Evolutionary conservation across 2,888 invertebrate genomes (phyloP).

Genomic region (Phyllotreta striolata): DNA sequence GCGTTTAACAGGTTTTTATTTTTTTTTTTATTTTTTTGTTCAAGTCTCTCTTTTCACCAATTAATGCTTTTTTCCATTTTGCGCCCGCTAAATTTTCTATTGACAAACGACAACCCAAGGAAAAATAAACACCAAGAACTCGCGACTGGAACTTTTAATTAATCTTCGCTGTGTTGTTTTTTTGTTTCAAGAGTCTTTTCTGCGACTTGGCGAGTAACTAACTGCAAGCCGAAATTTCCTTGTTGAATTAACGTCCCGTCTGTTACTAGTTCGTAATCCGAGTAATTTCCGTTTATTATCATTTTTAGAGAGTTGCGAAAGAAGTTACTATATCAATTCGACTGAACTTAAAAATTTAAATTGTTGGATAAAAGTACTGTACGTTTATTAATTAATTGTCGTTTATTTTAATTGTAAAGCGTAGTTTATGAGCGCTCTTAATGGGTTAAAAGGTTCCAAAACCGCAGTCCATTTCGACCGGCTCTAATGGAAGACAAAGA

Average conservation of each 20-base stretch:
- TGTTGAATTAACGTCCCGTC: constrained; percentile 5
- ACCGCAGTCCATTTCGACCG: constrained; percentile 28
- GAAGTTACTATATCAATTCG: constrained; percentile 2
- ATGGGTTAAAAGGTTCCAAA: constrained; percentile 29
- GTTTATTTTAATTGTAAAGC: no score
- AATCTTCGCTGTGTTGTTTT: not conserved
- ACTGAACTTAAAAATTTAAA: not conserved
- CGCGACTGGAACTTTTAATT: constrained; percentile 18
- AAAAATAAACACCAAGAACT: constrained; percentile 16
- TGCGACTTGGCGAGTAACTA: constrained; percentile 13
- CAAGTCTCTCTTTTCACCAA: constrained; percentile 16
- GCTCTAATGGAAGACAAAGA: constrained; percentile 25
- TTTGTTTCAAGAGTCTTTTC: constrained; percentile 12
- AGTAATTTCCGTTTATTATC: constrained; percentile 11
- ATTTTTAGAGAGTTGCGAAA: constrained; percentile 1
- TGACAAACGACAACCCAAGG: constrained; percentile 22
- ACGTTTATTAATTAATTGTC: not conserved
- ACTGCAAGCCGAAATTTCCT: constrained; percentile 8
- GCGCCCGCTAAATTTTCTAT: constrained; percentile 21
- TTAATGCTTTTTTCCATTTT: constrained; percentile 23
- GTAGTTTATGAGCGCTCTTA: not conserved
- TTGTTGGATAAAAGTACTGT: not conserved
- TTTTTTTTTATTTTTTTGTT: not conserved
- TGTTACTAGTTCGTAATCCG: constrained; percentile 5
- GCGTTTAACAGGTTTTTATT: constrained; percentile 20